Base-by-base conservation (phyloP, 2,888 invertebrate species). In the Monopis laevigella region DNA sequence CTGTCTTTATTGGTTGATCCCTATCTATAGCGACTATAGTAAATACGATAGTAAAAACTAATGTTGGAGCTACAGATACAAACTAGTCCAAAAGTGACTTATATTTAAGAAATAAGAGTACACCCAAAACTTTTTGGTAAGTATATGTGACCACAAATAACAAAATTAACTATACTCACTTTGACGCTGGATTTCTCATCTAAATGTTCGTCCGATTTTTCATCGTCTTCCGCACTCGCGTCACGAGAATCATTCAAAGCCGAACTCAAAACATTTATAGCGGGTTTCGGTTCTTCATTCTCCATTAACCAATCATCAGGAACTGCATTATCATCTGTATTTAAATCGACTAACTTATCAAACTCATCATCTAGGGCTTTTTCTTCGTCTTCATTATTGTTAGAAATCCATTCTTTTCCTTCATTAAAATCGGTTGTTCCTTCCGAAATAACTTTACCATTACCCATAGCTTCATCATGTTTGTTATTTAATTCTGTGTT, bases 131-230 rank as follows among this genome's bases (percentile, higher is more conserved):
- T n/a, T n/a, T n/a, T n/a, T n/a, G n/a, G n/a, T 24, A 24, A 24
- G 10, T 10, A 24, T 24, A 24, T 24, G 6, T 24, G 10, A 24
- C 10, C 10, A 7, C 24, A 24, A 24, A 24, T 24, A 10, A 24
- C 10, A 24, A 24, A 7, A 24, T 24, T 24, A 24, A 24, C 14
- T 5, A 18, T 4, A 51, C 65, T 68, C 50, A 81, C 82, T 62
- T 81, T 81, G 5, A 82, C 78, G 42, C 66, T 70, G 13, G 70
- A 48, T 19, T 49, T 39, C 44, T 45, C 35, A 45, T 28, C 19
- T 43, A 43, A 12, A 36, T 43, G 47, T 16, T 40, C 43, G 3
- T 42, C 43, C 2, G 39, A 45, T 30, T 46, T 68, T 35, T 38
- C 49, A 42, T 51, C 52, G n/a, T n/a, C n/a, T n/a, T n/a, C n/a